These are phyloP conservation scores for Amaurobius ferox DNA, from an alignment of 2,888 invertebrate species.

Conservation along the genomic window DNA sequence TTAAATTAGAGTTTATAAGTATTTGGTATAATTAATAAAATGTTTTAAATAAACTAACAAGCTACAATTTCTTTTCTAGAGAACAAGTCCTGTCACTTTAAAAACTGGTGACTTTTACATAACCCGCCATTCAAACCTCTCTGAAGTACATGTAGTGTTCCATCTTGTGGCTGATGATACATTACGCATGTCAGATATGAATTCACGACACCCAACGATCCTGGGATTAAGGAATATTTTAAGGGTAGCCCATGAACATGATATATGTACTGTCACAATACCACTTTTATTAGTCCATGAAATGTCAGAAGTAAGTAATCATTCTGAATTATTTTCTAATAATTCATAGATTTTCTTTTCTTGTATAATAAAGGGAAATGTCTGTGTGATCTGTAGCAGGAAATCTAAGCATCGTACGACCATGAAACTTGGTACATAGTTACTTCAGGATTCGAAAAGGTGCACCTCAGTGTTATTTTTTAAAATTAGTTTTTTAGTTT, in stretches of 20 bases:
- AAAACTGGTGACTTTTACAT: constrained; percentile 89
- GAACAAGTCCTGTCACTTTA: constrained; percentile 80
- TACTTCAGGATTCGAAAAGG: too few species aligned
- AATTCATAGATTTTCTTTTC: background rate
- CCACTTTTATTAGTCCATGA: constrained; percentile 95
- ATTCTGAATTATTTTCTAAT: background rate
- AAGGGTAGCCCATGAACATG: constrained; percentile 95
- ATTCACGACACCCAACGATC: constrained; percentile 96
- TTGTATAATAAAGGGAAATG: too few species aligned
- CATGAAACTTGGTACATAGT: too few species aligned
- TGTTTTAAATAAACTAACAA: background rate
- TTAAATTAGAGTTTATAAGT: too few species aligned
- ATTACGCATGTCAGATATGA: constrained; percentile 85
- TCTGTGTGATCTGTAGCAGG: too few species aligned
- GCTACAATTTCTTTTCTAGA: too few species aligned
- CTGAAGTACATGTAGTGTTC: constrained; percentile 95
- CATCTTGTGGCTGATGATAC: constrained; percentile 94
- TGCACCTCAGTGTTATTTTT: too few species aligned
- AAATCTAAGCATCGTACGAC: too few species aligned
- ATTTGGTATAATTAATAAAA: too few species aligned
- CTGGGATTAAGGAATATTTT: constrained; percentile 95
- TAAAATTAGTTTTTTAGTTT: too few species aligned
- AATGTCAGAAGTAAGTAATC: constrained; percentile 88
- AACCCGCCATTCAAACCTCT: constrained; percentile 91
- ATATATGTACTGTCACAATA: constrained; percentile 93